Conservation (phyloP, 2,797 vertebrate species). For the Sardinella longiceps region DNA sequence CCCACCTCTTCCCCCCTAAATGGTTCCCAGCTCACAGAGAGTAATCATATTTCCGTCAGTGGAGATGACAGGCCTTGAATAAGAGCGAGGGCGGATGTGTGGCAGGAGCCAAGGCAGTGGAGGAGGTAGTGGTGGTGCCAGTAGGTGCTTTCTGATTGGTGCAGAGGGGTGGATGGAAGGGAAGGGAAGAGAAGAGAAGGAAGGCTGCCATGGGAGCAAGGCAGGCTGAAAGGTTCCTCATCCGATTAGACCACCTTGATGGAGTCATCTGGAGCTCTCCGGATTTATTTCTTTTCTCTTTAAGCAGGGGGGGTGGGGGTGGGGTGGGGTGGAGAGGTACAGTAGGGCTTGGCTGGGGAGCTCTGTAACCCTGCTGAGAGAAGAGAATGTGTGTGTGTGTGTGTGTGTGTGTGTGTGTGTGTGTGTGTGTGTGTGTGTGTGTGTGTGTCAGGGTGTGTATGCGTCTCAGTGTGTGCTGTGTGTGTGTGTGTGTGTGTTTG, state of each 20-base stretch:
- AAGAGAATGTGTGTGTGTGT: background rate
- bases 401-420: no score
- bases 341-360: background rate
- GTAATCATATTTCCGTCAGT: constrained; percentile 48
- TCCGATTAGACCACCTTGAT: constrained; percentile 47
- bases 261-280: constrained; percentile 16
- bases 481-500: no score
- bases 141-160: background rate
- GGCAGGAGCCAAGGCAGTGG: background rate
- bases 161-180: background rate
- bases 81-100: background rate
- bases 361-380: background rate
- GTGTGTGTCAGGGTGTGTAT: no score
- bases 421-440: no score
- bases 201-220: constrained; percentile 41
- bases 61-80: constrained; percentile 42
- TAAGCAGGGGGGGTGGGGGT: no score
- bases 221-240: constrained; percentile 54
- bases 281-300: constrained; percentile 22
- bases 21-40: constrained; percentile 42
- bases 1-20: constrained; percentile 18
- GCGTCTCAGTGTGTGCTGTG: no score
- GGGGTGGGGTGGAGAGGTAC: background rate
- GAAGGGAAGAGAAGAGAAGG: background rate
- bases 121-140: background rate